These are phyloP conservation scores for Mirounga angustirostris DNA, from an alignment of 2,113 vertebrate genomes.

Conservation along the genomic window DNA sequence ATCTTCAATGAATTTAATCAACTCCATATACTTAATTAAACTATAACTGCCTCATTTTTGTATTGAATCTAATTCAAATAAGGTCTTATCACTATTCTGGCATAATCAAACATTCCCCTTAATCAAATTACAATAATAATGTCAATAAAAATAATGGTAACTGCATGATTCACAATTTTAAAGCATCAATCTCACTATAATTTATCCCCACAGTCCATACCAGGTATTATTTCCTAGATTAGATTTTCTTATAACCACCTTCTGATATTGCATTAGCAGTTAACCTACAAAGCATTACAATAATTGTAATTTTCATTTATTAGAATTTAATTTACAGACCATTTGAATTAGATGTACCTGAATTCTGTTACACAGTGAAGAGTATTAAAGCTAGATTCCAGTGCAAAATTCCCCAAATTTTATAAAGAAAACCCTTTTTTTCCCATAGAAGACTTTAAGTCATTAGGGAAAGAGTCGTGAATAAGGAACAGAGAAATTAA, in stretches of 20 bases:
- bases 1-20: conserved; percentile 26
- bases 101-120: neutral
- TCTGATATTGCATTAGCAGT: neutral
- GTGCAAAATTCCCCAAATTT: neutral
- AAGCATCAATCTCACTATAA: neutral
- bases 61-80: neutral
- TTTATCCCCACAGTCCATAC: neutral
- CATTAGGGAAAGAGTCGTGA: neutral
- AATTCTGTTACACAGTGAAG: neutral
- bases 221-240: neutral
- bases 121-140: conserved; percentile 15
- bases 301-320: neutral
- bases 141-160: neutral
- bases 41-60: neutral
- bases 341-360: neutral
- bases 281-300: neutral
- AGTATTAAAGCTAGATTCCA: neutral
- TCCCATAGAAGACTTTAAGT: neutral
- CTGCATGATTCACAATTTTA: neutral
- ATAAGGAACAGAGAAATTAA: neutral
- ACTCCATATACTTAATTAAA: neutral
- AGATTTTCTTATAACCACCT: neutral
- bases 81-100: neutral
- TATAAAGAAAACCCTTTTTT: neutral
- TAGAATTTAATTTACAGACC: neutral